phyloP scores from a whole-genome alignment of 2,888 invertebrate genomes.

The Spilosoma lubricipeda region DNA sequence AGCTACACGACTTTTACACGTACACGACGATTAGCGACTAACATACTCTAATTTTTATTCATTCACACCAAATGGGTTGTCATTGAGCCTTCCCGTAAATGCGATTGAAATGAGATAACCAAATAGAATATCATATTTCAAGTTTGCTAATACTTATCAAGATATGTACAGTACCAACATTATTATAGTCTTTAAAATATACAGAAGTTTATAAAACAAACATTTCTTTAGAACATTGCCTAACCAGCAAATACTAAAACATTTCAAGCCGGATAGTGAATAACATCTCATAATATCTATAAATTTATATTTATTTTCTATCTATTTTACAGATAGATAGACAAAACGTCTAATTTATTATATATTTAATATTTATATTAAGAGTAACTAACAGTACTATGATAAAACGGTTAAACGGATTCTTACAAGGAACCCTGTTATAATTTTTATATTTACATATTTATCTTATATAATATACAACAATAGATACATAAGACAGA shows the following conservation, averaged over 20 bases:
- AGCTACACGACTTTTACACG: no score
- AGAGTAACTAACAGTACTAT: slow-evolving; percentile 38
- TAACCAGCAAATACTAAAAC: slow-evolving; percentile 49
- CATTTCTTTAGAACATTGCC: slow-evolving; percentile 12
- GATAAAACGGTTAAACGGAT: slow-evolving; percentile 53
- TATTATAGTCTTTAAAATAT: slow-evolving; percentile 37
- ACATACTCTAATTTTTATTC: no score
- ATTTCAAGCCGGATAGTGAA: slow-evolving; percentile 52
- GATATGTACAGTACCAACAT: slow-evolving; percentile 54
- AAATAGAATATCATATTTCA: slow-evolving; percentile 35
- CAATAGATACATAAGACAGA: slow-evolving; percentile 43
- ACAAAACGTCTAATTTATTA: slow-evolving; percentile 45
- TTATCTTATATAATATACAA: slow-evolving; percentile 38
- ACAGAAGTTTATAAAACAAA: slow-evolving; percentile 31
- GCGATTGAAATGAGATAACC: slow-evolving; percentile 31
- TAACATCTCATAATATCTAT: slow-evolving; percentile 41
- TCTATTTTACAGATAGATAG: slow-evolving; percentile 45
- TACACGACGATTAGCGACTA: no score
- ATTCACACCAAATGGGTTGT: slow-evolving; percentile 6
- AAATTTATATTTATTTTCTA: slow-evolving; percentile 43
- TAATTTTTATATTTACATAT: slow-evolving; percentile 49
- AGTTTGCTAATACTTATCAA: slow-evolving; percentile 48
- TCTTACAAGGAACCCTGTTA: slow-evolving; percentile 66
- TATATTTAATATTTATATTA: slow-evolving; percentile 34
- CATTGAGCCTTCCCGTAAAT: slow-evolving; percentile 31